A percentile compares a stretch with the other conserved stretches of the same genome.
Evolutionary conservation across 1,140 invertebrate species (phyloP).

Genomic region (Drosophila oshimai): DNA sequence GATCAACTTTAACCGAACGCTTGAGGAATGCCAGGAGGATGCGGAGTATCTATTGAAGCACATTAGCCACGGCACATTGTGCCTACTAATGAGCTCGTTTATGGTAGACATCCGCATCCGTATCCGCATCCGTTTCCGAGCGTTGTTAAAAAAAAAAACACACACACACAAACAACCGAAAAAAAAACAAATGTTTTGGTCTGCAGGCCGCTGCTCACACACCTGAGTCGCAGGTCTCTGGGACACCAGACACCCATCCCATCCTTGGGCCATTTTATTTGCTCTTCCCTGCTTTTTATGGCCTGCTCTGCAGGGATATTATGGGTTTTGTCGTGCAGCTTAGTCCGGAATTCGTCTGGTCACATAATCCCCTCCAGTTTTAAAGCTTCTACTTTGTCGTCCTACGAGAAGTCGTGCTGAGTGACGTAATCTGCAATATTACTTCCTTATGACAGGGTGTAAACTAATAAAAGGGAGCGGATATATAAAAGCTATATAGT

Average conservation of each 20-base stretch:
- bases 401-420: not conserved
- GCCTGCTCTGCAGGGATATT: constrained; percentile 22
- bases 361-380: constrained; percentile 15
- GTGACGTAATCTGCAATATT: constrained; percentile 25
- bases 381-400: constrained; percentile 37
- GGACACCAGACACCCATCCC: not conserved
- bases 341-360: constrained; percentile 13
- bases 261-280: constrained; percentile 31
- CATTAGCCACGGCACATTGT: constrained; percentile 55
- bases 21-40: constrained; percentile 29
- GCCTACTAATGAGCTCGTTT: constrained; percentile 69
- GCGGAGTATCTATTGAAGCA: constrained; percentile 23
- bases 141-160: constrained; percentile 22
- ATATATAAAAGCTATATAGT: constrained; percentile 28
- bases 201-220: constrained; percentile 2
- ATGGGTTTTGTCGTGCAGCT: constrained; percentile 26
- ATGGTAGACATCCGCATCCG: constrained; percentile 66
- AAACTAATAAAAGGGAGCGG: constrained; percentile 28
- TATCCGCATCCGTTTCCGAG: constrained; percentile 43
- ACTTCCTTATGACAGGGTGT: constrained; percentile 27
- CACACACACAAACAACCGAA: not conserved
- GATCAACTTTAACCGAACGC: constrained; percentile 31
- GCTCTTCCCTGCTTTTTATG: constrained; percentile 28
- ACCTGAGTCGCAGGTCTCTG: constrained; percentile 26
- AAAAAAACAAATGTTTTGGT: constrained; percentile 26